Conservation (phyloP, 2,113 vertebrate species). For the Xenopus tropicalis region DNA sequence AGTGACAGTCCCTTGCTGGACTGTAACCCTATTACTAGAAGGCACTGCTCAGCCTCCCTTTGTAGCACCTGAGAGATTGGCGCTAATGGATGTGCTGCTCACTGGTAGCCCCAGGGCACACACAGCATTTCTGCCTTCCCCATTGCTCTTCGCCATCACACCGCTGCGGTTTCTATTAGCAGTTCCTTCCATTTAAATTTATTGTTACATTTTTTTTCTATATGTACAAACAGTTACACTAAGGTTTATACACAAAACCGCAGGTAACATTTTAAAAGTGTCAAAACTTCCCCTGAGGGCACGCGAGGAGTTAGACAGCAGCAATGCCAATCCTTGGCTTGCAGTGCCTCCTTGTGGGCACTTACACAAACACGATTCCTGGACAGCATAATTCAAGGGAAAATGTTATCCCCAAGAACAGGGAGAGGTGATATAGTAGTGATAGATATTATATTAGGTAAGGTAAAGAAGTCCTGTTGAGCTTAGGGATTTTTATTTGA, state of each 20-base stretch:
- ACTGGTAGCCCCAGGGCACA: background rate
- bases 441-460: no score
- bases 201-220: slow-evolving; percentile 33
- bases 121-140: background rate
- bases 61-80: background rate
- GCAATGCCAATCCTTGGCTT: slow-evolving; percentile 5
- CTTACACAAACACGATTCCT: background rate
- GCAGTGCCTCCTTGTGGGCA: slow-evolving; percentile 21
- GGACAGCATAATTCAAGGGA: background rate
- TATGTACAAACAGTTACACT: slow-evolving; percentile 40
- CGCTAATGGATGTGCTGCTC: background rate
- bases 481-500: no score
- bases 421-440: background rate
- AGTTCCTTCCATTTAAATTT: slow-evolving; percentile 12
- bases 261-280: slow-evolving; percentile 42
- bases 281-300: slow-evolving; percentile 39
- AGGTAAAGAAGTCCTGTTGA: no score
- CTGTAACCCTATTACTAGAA: no score
- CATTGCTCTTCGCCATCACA: background rate
- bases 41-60: no score
- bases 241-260: slow-evolving; percentile 40
- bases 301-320: background rate
- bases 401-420: background rate
- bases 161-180: slow-evolving; percentile 11
- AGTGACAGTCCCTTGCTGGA: no score